These are phyloP conservation scores for Nomada flava DNA, from an alignment of 2,888 invertebrate genomes.

Conservation along the genomic window DNA sequence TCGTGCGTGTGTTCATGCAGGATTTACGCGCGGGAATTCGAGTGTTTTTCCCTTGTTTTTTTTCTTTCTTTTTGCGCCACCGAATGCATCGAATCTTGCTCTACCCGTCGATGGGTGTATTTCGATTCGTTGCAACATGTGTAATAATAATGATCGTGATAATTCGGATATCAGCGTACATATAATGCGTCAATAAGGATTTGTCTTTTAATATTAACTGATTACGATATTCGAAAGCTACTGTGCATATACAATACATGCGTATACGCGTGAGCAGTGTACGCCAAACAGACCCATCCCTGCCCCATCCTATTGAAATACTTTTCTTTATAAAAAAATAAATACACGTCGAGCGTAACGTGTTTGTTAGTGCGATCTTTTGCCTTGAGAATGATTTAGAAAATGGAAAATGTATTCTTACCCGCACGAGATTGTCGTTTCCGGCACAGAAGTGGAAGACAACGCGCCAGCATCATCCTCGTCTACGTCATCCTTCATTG, in stretches of 20 bases:
- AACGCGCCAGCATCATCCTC: constrained; percentile 74
- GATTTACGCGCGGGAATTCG: constrained; percentile 37
- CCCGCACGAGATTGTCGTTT: constrained; percentile 71
- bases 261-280: no score
- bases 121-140: no score
- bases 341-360: not conserved
- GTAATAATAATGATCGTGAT: no score
- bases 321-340: not conserved
- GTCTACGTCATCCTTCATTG: constrained; percentile 79
- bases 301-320: not conserved
- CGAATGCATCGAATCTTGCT: no score
- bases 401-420: constrained; percentile 57
- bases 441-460: constrained; percentile 68
- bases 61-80: not conserved
- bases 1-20: constrained; percentile 14
- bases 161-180: no score
- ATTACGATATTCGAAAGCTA: no score
- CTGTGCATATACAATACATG: no score
- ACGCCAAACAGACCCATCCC: no score
- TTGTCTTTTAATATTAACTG: no score
- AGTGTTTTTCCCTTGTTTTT: constrained; percentile 2
- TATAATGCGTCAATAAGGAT: no score
- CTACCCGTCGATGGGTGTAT: no score
- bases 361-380: constrained; percentile 3
- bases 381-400: not conserved